Conservation (phyloP, 1,140 invertebrate species). For the Luehdorfia chinensis region DNA sequence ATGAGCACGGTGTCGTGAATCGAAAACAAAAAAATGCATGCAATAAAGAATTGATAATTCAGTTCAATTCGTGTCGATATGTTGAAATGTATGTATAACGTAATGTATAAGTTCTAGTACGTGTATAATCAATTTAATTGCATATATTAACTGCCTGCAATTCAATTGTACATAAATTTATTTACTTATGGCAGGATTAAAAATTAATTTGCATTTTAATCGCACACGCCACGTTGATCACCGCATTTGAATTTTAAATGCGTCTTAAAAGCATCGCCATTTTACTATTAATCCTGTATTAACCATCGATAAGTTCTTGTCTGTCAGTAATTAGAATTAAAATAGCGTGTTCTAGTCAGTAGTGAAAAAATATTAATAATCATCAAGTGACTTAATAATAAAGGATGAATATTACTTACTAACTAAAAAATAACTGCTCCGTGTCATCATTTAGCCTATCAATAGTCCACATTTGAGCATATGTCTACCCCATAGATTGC, state of each 20-base stretch:
- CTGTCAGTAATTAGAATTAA: background rate
- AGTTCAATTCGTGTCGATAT: no score
- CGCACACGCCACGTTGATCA: constrained; percentile 1
- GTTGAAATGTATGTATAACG: no score
- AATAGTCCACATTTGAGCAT: background rate
- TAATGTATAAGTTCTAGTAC: no score
- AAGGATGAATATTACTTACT: background rate
- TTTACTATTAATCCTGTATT: background rate
- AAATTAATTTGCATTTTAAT: constrained; percentile 22
- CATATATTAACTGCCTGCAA: no score
- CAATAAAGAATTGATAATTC: no score
- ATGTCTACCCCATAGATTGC: no score
- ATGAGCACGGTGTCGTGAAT: no score
- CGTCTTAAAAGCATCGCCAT: background rate
- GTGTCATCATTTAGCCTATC: background rate
- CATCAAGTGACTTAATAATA: no score
- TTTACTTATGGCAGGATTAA: constrained; percentile 21
- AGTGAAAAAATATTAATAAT: no score
- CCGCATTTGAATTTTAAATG: constrained; percentile 9
- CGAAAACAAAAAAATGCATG: no score
- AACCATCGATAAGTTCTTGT: background rate
- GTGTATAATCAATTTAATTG: no score
- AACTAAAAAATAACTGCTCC: background rate
- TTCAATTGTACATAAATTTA: constrained; percentile 24
- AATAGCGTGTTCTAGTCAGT: no score